Evolutionary conservation across 2,888 invertebrate species (phyloP).

Genomic region (Xanthia icteritia): DNA sequence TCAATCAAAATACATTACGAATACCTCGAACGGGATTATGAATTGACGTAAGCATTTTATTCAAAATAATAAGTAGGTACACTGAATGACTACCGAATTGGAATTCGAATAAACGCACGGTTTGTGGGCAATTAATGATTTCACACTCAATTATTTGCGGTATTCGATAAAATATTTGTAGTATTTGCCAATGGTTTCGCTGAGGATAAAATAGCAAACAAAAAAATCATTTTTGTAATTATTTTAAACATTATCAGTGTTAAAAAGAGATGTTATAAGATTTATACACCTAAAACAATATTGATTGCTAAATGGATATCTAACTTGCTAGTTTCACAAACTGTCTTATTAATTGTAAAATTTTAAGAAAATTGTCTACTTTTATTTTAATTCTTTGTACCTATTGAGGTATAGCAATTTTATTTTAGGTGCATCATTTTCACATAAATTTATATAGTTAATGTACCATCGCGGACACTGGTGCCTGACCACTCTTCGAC

Average conservation of each 20-base stretch:
- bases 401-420: too few relatives aligned
- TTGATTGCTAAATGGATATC: neutral
- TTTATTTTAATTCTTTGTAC: too few relatives aligned
- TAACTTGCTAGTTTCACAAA: neutral
- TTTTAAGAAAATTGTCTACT: too few relatives aligned
- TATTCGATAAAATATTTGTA: neutral
- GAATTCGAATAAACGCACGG: constrained; percentile 2
- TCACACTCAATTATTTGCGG: constrained; percentile 18
- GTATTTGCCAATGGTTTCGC: neutral
- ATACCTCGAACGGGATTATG: constrained; percentile 2
- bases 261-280: neutral
- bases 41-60: neutral
- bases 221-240: neutral
- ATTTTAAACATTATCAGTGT: neutral
- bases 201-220: neutral
- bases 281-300: neutral
- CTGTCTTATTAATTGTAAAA: too few relatives aligned
- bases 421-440: too few relatives aligned
- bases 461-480: too few relatives aligned
- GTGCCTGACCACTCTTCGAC: too few relatives aligned
- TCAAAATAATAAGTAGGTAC: constrained; percentile 2
- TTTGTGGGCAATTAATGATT: constrained; percentile 14
- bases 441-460: too few relatives aligned
- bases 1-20: constrained; percentile 19
- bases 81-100: neutral